Conservation (phyloP, 2,888 invertebrate genomes). For the Hyposoter dolosus region DNA sequence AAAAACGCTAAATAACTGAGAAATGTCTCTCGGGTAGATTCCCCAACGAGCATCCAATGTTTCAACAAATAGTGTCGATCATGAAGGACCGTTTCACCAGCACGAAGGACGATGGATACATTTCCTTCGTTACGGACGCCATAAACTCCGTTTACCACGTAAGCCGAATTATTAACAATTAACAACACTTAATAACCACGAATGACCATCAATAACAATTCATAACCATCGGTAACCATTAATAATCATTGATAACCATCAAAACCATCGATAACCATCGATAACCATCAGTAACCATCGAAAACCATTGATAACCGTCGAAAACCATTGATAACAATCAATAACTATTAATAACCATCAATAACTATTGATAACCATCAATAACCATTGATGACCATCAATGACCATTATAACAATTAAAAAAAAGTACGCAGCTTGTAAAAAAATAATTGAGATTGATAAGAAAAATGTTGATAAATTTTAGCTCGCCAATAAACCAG, state of each 20-base stretch:
- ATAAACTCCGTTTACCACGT: constrained; percentile 88
- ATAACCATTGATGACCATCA: no score
- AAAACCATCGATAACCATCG: no score
- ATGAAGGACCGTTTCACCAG: constrained; percentile 85
- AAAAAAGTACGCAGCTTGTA: background rate
- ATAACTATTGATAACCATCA: no score
- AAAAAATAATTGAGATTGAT: background rate
- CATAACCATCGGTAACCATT: no score
- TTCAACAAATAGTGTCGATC: constrained; percentile 85
- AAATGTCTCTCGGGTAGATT: constrained; percentile 78
- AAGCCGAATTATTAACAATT: constrained; percentile 63
- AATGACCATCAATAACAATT: background rate
- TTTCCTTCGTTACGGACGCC: constrained; percentile 87
- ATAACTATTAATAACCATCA: no score
- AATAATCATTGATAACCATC: no score
- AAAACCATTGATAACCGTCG: no score
- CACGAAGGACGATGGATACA: constrained; percentile 85
- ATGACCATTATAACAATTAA: no score
- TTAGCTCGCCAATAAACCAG: constrained; percentile 87
- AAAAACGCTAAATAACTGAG: background rate
- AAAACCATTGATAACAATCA: no score
- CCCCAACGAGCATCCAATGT: constrained; percentile 86
- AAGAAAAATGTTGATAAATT: constrained; percentile 67
- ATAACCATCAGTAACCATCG: no score
- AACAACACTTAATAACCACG: no score